These are phyloP conservation scores for Meandrina meandrites DNA, from an alignment of 92 coral and sea anemone species.

Conservation along the genomic window DNA sequence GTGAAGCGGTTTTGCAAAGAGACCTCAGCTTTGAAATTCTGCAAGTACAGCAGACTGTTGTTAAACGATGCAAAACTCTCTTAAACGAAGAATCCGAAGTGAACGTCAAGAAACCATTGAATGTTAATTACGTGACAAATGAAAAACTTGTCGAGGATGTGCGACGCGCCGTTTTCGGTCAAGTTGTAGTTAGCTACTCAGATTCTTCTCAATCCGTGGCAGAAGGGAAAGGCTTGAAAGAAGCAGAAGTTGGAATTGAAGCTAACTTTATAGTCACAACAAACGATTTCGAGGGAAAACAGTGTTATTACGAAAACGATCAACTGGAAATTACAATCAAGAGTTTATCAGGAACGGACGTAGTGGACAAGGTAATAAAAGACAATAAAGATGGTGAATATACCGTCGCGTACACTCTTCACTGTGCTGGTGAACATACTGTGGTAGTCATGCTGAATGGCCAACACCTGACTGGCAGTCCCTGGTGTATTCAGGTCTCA, in stretches of 20 bases:
- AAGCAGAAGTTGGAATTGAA: neutral
- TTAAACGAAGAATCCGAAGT: neutral
- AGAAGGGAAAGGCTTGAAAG: constrained; percentile 3
- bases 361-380: neutral
- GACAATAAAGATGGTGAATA: constrained; percentile 44
- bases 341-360: constrained; percentile 14
- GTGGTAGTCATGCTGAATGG: constrained; percentile 35
- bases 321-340: constrained; percentile 31
- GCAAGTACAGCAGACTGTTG: constrained; percentile 8
- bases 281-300: constrained; percentile 5
- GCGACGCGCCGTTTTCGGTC: neutral
- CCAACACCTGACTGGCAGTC: constrained; percentile 36
- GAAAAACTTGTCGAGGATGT: neutral
- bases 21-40: constrained; percentile 15
- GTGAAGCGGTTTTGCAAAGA: constrained; percentile 22
- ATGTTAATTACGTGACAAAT: neutral
- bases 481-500: constrained; percentile 38
- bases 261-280: neutral
- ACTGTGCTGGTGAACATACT: constrained; percentile 26
- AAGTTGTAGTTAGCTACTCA: neutral
- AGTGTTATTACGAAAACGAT: constrained; percentile 55
- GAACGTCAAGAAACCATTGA: neutral
- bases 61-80: constrained; percentile 12
- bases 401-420: neutral
- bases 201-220: neutral